Conservation (phyloP, 2,888 invertebrate genomes). For the Leptothorax acervorum region DNA sequence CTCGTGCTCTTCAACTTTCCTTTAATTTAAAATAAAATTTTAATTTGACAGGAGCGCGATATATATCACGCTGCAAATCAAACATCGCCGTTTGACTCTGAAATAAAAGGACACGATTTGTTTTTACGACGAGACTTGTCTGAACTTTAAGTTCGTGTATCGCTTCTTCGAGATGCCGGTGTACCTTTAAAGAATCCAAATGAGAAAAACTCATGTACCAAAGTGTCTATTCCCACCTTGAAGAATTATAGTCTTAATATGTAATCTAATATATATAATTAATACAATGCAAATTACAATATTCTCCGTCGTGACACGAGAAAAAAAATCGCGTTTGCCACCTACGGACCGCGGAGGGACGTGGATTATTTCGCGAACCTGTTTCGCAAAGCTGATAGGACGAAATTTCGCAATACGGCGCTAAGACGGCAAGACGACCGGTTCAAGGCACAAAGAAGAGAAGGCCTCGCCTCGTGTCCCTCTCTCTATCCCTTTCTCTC, state of each 20-base stretch:
- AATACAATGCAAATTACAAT: neutral
- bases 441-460: constrained; percentile 76
- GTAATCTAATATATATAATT: constrained; percentile 1
- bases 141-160: neutral
- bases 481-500: constrained; percentile 31
- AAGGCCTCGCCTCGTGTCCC: constrained; percentile 48
- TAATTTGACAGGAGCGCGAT: neutral
- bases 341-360: neutral
- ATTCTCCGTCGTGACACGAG: neutral
- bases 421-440: constrained; percentile 77
- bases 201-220: neutral
- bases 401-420: constrained; percentile 78
- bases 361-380: constrained; percentile 28
- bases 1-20: neutral
- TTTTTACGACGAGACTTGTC: neutral
- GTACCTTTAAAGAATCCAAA: neutral
- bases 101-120: constrained; percentile 7
- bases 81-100: neutral
- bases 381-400: constrained; percentile 71
- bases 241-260: neutral
- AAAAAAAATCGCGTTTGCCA: neutral
- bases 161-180: neutral
- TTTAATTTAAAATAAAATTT: constrained; percentile 7
- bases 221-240: neutral
- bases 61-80: neutral